Conservation (phyloP, 2,888 invertebrate genomes). For the Bellardia pandia region DNA sequence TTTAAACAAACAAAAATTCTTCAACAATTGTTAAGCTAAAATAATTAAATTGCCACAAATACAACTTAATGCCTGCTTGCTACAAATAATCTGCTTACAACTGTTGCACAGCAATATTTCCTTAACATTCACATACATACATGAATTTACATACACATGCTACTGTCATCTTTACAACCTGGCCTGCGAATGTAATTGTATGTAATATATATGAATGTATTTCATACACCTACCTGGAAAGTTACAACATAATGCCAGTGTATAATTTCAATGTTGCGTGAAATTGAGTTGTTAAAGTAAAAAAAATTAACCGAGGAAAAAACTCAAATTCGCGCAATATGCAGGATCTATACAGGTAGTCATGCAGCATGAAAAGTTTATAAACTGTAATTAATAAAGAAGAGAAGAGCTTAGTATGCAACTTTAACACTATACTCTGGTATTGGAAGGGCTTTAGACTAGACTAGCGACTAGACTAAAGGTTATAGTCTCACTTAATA, state of each 20-base stretch:
- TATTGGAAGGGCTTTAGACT: too few relatives aligned
- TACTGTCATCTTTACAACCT: too few relatives aligned
- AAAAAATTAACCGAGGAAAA: neutral
- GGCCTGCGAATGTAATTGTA: neutral
- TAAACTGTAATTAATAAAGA: too few relatives aligned
- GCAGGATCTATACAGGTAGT: neutral
- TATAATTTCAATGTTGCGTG: slow-evolving; percentile 44
- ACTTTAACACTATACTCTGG: too few relatives aligned
- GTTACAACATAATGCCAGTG: slow-evolving; percentile 7
- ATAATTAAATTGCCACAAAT: too few relatives aligned
- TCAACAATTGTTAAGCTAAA: too few relatives aligned
- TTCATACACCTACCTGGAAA: neutral
- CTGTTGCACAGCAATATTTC: neutral
- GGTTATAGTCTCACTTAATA: too few relatives aligned
- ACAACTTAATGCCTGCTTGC: too few relatives aligned
- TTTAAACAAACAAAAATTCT: too few relatives aligned
- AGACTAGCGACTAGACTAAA: too few relatives aligned
- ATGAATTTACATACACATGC: too few relatives aligned
- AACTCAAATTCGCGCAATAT: neutral
- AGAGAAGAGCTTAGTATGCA: too few relatives aligned
- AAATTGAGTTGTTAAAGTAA: slow-evolving; percentile 39
- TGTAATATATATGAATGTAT: neutral
- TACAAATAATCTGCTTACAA: neutral
- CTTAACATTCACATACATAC: neutral
- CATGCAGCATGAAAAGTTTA: neutral